These are phyloP conservation scores for Hipposideros armiger DNA, from an alignment of 2,113 vertebrate species.

Conservation along the genomic window DNA sequence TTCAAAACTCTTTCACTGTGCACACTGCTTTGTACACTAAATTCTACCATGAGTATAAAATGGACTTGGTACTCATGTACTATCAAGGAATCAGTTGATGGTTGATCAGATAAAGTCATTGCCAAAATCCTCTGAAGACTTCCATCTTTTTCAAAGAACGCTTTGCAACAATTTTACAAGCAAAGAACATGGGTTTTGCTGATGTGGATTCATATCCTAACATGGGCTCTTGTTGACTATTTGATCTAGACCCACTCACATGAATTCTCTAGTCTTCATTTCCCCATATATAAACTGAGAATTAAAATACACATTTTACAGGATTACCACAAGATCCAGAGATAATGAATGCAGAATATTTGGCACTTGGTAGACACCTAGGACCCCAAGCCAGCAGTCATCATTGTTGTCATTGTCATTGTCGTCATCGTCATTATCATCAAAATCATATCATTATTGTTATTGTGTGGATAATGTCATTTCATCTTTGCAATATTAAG, in stretches of 20 bases:
- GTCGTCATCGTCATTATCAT: not conserved
- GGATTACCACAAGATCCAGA: not conserved
- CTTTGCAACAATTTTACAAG: not conserved
- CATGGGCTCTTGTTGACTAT: not conserved
- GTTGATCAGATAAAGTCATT: not conserved
- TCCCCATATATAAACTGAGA: not conserved
- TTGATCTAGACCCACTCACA: not conserved
- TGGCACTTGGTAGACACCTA: not conserved
- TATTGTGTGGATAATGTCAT: not conserved
- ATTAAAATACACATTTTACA: conserved; percentile 9
- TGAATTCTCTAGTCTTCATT: not conserved
- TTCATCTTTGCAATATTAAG: not conserved
- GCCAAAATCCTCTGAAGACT: not conserved
- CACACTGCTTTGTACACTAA: not conserved
- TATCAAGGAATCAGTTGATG: not conserved
- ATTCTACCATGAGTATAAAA: not conserved
- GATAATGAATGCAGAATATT: not conserved
- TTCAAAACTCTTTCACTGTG: not conserved
- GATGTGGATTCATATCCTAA: not conserved
- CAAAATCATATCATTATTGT: not conserved
- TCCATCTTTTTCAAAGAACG: conserved; percentile 8
- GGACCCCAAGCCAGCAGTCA: not conserved
- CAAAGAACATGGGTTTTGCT: not conserved
- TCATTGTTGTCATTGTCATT: not conserved
- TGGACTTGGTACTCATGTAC: not conserved